These are phyloP conservation scores for Nasonovia ribisnigri DNA, from an alignment of 2,888 invertebrate genomes.

Conservation along the genomic window DNA sequence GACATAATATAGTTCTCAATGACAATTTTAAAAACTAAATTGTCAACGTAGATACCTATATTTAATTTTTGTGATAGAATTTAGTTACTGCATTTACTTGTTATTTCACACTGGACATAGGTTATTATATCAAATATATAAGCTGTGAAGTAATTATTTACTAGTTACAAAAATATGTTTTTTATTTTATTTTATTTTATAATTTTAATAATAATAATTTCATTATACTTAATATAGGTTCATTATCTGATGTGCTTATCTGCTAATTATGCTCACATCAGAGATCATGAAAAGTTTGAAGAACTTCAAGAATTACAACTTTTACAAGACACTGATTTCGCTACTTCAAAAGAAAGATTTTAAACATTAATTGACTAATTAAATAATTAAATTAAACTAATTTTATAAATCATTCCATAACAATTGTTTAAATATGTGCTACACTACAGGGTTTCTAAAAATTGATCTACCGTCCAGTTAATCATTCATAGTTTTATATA, in stretches of 20 bases:
- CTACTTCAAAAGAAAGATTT: slow-evolving; percentile 87
- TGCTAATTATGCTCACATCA: slow-evolving; percentile 95
- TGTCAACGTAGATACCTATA: not conserved
- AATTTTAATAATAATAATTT: slow-evolving; percentile 22
- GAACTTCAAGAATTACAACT: slow-evolving; percentile 91
- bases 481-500: not conserved
- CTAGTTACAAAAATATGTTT: not conserved
- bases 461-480: not conserved
- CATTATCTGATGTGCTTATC: slow-evolving; percentile 95
- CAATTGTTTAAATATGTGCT: not conserved
- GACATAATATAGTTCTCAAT: not conserved
- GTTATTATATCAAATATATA: not conserved
- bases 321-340: slow-evolving; percentile 80
- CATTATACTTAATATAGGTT: slow-evolving; percentile 72
- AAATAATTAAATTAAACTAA: not conserved
- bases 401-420: not conserved
- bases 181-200: slow-evolving; percentile 7
- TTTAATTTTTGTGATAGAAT: not conserved
- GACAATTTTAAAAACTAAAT: not conserved
- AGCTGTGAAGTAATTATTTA: not conserved
- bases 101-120: not conserved
- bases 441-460: slow-evolving; percentile 25
- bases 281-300: slow-evolving; percentile 94
- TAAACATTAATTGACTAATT: slow-evolving; percentile 71
- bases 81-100: not conserved